phyloP scores from a whole-genome alignment of 2,888 invertebrate genomes.

The Cactoblastis cactorum region DNA sequence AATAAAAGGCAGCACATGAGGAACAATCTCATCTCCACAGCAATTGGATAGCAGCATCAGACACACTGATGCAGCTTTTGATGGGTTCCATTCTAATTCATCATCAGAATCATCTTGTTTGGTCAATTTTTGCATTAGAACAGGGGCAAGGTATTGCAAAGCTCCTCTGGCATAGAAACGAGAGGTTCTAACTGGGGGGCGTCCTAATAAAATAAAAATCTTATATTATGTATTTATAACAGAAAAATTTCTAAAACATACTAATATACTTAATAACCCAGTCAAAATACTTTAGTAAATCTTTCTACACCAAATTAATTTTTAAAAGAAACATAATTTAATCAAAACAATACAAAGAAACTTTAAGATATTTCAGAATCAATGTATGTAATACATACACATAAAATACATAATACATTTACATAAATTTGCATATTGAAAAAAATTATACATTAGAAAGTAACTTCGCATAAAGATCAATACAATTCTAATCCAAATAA shows the following conservation, averaged over 20 bases:
- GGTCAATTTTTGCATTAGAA: constrained; percentile 94
- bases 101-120: constrained; percentile 99
- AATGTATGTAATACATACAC: no score
- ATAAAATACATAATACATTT: no score
- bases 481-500: constrained; percentile 8
- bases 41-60: constrained; percentile 98
- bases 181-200: constrained; percentile 95
- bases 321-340: no score
- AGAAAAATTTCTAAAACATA: background rate
- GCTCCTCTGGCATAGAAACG: constrained; percentile 99
- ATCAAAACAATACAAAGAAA: no score
- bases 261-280: background rate
- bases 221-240: constrained; percentile 3
- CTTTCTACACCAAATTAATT: no score
- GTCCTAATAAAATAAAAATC: constrained; percentile 70
- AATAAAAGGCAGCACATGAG: constrained; percentile 96
- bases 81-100: constrained; percentile 99
- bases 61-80: constrained; percentile 99
- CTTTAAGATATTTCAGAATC: no score
- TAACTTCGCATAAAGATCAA: constrained; percentile 7
- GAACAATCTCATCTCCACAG: constrained; percentile 98
- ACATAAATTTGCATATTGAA: no score
- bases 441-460: no score
- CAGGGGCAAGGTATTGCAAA: constrained; percentile 94
- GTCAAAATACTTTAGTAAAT: background rate